Base-by-base conservation (phyloP, 2,888 invertebrate species). In the Drosophila nr. perissopoda region DNA sequence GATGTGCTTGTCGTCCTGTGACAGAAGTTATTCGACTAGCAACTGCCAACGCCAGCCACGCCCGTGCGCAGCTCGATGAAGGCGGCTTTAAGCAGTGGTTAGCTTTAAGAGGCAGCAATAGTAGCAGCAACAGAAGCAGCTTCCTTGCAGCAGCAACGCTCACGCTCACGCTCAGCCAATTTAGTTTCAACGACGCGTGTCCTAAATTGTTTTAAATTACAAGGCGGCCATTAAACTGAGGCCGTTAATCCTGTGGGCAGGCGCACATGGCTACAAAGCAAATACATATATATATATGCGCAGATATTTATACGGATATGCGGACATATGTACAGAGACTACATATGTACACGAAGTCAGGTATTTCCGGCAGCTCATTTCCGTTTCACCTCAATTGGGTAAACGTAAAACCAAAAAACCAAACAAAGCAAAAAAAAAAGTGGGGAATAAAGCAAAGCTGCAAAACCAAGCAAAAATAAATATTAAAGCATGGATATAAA, bases 311-410 rank as follows among this genome's bases (percentile, higher is more conserved):
- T 51, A 29, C 34, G 56, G 40, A 46, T 49, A 66, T 38, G 48
- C 25, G 31, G 46, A 56, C 60, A 76, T 62, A 69, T 57, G 54
- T 58, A 62, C 59, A 65, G 48, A 51, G 65, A 27, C 46, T 75
- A 78, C 75, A 79, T 81, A 71, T 83, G 76, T 82, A 71, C 69
- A 69, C 80, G 79, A 79, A 79, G 81, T 80, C 80, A 86, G 89
- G 84, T 79, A 88, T 90, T 85, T 91, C 91, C 90, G 89, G 83
- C 87, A 84, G 82, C 89, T 85, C 85, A 91, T 91, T 91, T 91
- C 91, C 91, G 85, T 78, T 88, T 90, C 82, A 87, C 88, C 89
- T 89, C 83, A 83, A 88, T 88, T 83, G 85, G 82, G 81, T 79
- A 82, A 78, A 79, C 72, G 79, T 76, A 76, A 76, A 72, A 68